Base-by-base conservation (phyloP, 1,140 invertebrate genomes). In the Lutraria rhynchaena region DNA sequence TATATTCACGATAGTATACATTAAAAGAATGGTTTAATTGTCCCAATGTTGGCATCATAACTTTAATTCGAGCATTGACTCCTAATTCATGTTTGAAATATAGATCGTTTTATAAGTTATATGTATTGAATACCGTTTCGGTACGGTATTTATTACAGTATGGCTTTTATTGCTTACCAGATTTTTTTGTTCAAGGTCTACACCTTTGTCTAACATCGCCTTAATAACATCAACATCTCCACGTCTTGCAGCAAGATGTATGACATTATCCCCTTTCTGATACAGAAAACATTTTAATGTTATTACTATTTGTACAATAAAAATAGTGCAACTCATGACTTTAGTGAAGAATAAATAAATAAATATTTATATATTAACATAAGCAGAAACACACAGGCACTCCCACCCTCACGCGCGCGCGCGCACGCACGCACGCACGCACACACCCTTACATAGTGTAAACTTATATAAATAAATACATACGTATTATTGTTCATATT, bases 211-310 rank as follows among this genome's bases (percentile, higher is more conserved):
- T 41, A 70, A 46, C 76, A 80, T 69, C 31, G 33, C 15, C 53
- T 80, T 41, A 24, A 80, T 60, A 4, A 80, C 22, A 31, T 69
- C 35, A 5, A 80, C 31, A 37, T 70, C 67, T 5, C 76, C 76
- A 17, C 51, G 33, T 33, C 76, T 69, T 11, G 76, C 76, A 11
- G 65, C 65, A n/a, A 80, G 31, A 37, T 80, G 76, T 35, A 80
- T 65, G 49, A 65, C 61, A 44, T 80, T 70, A 63, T 80, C 76
- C 15, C 76, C 76, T 58, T 51, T 69, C 76, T 80, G 15, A n/a
- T n/a, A n/a, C n/a, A n/a, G n/a, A n/a, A n/a, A n/a, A n/a, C n/a
- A n/a, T n/a, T n/a, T n/a, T n/a, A n/a, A n/a, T n/a, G n/a, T n/a
- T n/a, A n/a, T n/a, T n/a, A n/a, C n/a, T n/a, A n/a, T n/a, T n/a